Conservation (phyloP, 2,113 vertebrate species). For the Crotalus viridis region DNA sequence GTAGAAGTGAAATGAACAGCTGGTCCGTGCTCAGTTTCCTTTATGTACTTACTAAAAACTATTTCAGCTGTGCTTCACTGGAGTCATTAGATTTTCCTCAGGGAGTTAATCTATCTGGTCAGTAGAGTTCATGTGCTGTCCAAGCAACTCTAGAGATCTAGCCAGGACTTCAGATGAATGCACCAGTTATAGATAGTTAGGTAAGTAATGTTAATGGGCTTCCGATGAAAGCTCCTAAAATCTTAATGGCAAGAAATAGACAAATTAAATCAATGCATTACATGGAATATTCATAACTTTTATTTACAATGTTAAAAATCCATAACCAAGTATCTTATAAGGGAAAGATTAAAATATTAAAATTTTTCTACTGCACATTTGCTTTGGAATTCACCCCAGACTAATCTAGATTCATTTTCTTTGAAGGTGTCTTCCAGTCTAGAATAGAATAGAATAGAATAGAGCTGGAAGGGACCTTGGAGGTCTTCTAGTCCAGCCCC, state of each 20-base stretch:
- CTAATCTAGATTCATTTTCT: not conserved
- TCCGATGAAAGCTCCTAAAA: not conserved
- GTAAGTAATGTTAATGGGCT: not conserved
- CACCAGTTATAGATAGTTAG: not conserved
- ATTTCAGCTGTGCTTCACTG: conserved; percentile 22
- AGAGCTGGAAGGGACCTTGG: too few relatives aligned
- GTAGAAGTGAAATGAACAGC: conserved; percentile 31
- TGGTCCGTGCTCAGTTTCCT: conserved; percentile 7
- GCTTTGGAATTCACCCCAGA: not conserved
- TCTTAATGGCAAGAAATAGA: not conserved
- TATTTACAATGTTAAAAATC: not conserved
- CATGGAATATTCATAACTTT: not conserved
- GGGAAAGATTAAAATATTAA: not conserved
- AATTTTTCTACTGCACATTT: not conserved
- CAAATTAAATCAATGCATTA: not conserved
- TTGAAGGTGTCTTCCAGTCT: not conserved
- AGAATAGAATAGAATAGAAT: not conserved
- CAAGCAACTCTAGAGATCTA: not conserved
- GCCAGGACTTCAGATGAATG: not conserved
- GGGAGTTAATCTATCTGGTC: conserved; percentile 1
- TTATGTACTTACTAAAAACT: conserved; percentile 17
- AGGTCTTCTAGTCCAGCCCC: too few relatives aligned
- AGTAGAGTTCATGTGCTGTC: not conserved
- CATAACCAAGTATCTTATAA: not conserved
- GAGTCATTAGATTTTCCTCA: conserved; percentile 2